These are phyloP conservation scores for Ptychochromis oligacanthus DNA, from an alignment of 2,113 vertebrate species.

Conservation along the genomic window DNA sequence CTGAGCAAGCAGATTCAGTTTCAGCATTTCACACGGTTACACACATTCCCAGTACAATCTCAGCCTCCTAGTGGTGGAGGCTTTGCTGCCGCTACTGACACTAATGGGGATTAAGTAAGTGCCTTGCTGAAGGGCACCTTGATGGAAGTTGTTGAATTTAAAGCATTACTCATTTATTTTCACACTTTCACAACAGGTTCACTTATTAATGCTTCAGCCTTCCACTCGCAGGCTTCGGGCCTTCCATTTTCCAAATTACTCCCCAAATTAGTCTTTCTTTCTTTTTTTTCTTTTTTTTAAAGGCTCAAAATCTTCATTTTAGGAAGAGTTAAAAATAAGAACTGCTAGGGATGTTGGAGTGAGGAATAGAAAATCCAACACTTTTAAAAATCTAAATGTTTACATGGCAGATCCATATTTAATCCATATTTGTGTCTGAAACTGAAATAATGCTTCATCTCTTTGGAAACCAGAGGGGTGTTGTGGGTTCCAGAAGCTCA, in stretches of 20 bases:
- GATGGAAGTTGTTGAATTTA: slow-evolving; percentile 21
- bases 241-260: not conserved
- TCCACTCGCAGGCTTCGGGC: not conserved
- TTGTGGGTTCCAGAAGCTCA: not conserved
- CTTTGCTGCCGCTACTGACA: not conserved
- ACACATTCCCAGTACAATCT: slow-evolving; percentile 15
- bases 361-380: not conserved
- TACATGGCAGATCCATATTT: not conserved
- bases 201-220: not conserved
- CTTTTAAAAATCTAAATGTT: not conserved
- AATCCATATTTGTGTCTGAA: not conserved
- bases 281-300: not conserved
- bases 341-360: not conserved
- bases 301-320: not conserved
- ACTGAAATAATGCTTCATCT: not conserved
- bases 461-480: not conserved
- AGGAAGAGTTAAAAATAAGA: not conserved
- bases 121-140: slow-evolving; percentile 44
- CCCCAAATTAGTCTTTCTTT: fast-evolving
- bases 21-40: slow-evolving; percentile 17
- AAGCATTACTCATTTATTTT: slow-evolving; percentile 6
- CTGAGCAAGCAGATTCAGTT: slow-evolving; percentile 27
- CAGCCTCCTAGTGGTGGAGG: not conserved
- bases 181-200: not conserved
- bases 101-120: slow-evolving; percentile 29